Percentiles rank a stretch among this genome's conserved stretches.
phyloP scores from a whole-genome alignment of 2,888 invertebrate genomes.

The Gymnosoma rotundatum region DNA sequence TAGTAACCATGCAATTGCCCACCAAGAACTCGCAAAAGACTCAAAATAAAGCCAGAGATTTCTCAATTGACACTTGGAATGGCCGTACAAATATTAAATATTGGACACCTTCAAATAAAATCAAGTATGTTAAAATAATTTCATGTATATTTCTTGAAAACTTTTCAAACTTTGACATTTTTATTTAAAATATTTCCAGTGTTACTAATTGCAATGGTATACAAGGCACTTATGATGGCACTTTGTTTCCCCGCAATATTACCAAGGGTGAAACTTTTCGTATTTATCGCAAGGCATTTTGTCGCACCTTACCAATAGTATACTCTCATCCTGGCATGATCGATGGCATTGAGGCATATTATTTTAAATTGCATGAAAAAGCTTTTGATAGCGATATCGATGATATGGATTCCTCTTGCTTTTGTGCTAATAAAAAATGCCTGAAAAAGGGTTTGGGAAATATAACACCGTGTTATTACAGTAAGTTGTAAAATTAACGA shows the following conservation, averaged over 20 bases:
- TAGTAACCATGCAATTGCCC: conserved; percentile 84
- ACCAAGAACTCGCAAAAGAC: conserved; percentile 79
- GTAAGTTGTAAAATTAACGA: conserved; percentile 82
- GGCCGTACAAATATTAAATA: conserved; percentile 86
- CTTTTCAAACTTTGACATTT: neutral
- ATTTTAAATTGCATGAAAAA: conserved; percentile 85
- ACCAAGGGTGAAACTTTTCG: conserved; percentile 84
- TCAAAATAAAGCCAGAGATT: conserved; percentile 77
- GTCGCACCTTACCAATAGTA: conserved; percentile 86
- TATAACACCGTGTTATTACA: conserved; percentile 88
- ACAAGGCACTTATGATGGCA: conserved; percentile 88
- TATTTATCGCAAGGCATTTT: conserved; percentile 89
- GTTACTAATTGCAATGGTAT: conserved; percentile 87
- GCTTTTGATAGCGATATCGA: conserved; percentile 84
- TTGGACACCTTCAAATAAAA: conserved; percentile 85
- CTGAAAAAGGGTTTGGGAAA: conserved; percentile 86
- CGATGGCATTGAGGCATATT: conserved; percentile 84
- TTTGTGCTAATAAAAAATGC: conserved; percentile 84
- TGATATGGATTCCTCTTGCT: conserved; percentile 86
- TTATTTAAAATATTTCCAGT: conserved; percentile 73
- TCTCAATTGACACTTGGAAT: conserved; percentile 86
- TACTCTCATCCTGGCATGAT: conserved; percentile 80
- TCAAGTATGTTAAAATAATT: conserved; percentile 74
- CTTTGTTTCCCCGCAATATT: conserved; percentile 86
- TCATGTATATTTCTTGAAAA: neutral